phyloP scores from a whole-genome alignment of 2,113 vertebrate genomes.

The Erythrocebus patas region DNA sequence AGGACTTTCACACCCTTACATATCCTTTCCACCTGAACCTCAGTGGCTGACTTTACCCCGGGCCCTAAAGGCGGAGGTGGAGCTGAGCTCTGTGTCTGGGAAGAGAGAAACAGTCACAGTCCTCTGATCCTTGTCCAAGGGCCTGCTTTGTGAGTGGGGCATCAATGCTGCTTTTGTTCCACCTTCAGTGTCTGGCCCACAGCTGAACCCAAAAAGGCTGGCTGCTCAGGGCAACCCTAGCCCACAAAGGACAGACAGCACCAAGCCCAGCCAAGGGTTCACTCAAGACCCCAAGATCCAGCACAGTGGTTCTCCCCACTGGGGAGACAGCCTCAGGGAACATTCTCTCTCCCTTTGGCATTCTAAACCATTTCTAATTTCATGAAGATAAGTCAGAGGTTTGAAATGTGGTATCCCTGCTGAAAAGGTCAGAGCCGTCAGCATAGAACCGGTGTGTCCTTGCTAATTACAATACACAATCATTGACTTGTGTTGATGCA shows the following conservation, averaged over 20 bases:
- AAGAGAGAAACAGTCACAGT: not conserved
- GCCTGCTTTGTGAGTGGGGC: not conserved
- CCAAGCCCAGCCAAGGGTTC: not conserved
- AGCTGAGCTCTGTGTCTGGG: not conserved
- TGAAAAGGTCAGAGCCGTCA: not conserved
- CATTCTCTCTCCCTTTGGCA: not conserved
- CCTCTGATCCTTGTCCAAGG: constrained; percentile 9
- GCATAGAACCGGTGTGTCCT: not conserved
- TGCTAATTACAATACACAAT: not conserved
- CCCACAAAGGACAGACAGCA: not conserved
- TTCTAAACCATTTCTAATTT: constrained; percentile 7
- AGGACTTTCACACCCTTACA: not conserved
- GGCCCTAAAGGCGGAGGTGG: not conserved
- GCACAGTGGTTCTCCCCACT: not conserved
- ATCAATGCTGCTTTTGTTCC: constrained; percentile 28
- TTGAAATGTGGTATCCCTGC: not conserved
- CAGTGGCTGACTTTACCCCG: not conserved
- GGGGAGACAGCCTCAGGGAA: not conserved
- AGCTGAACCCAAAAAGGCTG: constrained; percentile 26
- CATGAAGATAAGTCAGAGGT: not conserved
- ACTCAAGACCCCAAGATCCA: not conserved
- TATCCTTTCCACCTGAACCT: not conserved
- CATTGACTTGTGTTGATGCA: not conserved
- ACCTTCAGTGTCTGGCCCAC: not conserved
- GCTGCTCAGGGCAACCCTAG: not conserved